These are phyloP conservation scores for Andrena cerasifolii DNA, from an alignment of 1,140 invertebrate species.

Conservation along the genomic window DNA sequence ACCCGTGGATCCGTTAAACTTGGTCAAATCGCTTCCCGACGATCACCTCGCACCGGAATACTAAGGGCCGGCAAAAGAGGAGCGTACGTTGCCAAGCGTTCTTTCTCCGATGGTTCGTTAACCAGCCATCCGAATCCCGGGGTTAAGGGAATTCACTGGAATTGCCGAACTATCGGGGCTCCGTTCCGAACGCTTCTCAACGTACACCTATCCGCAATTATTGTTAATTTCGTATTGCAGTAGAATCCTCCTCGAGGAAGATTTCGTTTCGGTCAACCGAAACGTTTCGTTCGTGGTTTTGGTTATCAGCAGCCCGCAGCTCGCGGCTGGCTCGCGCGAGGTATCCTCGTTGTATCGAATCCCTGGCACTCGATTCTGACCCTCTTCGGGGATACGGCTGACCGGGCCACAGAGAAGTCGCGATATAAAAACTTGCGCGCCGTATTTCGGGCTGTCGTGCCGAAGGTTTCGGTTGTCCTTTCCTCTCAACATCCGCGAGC, in stretches of 20 bases:
- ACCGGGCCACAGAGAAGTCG: background rate
- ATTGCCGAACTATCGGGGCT: background rate
- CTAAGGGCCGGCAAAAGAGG: conserved; percentile 54
- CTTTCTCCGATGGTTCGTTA: conserved; percentile 29
- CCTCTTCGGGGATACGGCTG: conserved; percentile 45
- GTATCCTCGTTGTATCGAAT: conserved; percentile 23
- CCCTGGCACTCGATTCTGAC: conserved; percentile 34
- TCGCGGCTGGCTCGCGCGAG: conserved; percentile 26
- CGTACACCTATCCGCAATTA: no score
- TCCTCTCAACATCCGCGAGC: conserved; percentile 22
- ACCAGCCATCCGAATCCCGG: background rate
- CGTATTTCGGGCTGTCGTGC: conserved; percentile 59
- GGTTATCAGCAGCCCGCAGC: conserved; percentile 68
- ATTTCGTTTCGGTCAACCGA: background rate
- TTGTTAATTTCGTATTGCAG: background rate
- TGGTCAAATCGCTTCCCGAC: conserved; percentile 79
- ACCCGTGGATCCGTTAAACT: conserved; percentile 74
- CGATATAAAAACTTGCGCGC: conserved; percentile 59
- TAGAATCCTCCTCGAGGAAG: conserved; percentile 4
- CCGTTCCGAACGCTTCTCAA: no score
- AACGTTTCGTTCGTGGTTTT: conserved; percentile 54
- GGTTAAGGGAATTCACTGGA: background rate
- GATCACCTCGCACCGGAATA: conserved; percentile 71
- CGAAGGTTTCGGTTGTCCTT: conserved; percentile 36
- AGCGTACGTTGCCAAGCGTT: conserved; percentile 30